These are phyloP conservation scores for Geopemphigus sp. DNA, from an alignment of 1,140 invertebrate species.

Conservation along the genomic window DNA sequence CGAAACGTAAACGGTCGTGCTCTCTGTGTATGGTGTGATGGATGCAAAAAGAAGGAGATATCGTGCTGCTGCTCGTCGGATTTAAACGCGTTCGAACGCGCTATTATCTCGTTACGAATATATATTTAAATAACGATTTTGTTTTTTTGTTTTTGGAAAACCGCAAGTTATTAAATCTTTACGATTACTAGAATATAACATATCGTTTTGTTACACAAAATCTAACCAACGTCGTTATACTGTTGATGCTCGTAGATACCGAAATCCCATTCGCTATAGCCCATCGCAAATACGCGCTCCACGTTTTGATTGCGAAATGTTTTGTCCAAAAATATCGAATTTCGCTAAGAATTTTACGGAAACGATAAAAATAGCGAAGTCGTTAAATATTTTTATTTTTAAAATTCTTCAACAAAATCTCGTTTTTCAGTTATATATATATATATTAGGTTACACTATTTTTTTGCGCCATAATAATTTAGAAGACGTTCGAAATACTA, in stretches of 20 bases:
- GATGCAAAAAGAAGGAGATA: not conserved
- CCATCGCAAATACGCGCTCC: slow-evolving; percentile 23
- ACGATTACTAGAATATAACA: not conserved
- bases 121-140: not conserved
- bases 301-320: not conserved
- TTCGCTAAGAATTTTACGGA: not conserved
- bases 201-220: not conserved
- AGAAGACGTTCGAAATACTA: not conserved
- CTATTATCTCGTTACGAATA: slow-evolving; percentile 7
- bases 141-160: too few species aligned
- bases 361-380: not conserved
- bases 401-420: not conserved
- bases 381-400: not conserved
- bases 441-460: not conserved
- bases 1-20: not conserved
- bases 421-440: not conserved
- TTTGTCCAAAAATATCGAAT: not conserved
- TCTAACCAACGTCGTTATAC: not conserved
- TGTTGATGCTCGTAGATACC: not conserved
- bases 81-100: slow-evolving; percentile 6
- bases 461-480: not conserved
- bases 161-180: slow-evolving; percentile 6
- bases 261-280: not conserved
- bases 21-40: not conserved
- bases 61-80: not conserved